phyloP scores from a whole-genome alignment of 2,888 invertebrate genomes.

The Cryptophagus acutangulus region DNA sequence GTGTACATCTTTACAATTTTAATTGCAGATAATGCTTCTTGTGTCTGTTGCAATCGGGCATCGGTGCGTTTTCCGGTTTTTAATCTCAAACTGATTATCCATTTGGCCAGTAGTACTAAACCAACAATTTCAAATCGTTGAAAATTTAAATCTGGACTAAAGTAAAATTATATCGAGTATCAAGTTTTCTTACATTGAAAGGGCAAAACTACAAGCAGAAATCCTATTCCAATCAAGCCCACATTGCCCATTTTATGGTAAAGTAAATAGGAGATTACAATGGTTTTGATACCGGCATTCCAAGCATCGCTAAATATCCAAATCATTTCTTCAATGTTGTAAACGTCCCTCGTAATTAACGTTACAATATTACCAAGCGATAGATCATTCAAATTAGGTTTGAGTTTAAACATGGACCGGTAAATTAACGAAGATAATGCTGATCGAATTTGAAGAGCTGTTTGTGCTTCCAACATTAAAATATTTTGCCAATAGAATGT shows the following conservation, averaged over 20 bases:
- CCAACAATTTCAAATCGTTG: constrained; percentile 9
- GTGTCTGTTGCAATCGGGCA: constrained; percentile 34
- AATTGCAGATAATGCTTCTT: constrained; percentile 36
- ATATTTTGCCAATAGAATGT: constrained; percentile 75
- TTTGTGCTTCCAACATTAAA: constrained; percentile 63
- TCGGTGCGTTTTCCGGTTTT: constrained; percentile 39
- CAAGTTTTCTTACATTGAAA: constrained; percentile 26
- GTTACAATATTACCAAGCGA: constrained; percentile 70
- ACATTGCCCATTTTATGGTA: constrained; percentile 54
- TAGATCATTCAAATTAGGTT: neutral
- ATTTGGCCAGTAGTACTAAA: constrained; percentile 25
- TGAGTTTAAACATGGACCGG: constrained; percentile 36
- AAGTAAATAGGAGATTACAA: constrained; percentile 75
- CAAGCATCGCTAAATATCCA: constrained; percentile 86
- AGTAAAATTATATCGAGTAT: too few relatives aligned
- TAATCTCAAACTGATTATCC: constrained; percentile 26
- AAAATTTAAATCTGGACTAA: neutral
- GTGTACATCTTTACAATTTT: constrained; percentile 39
- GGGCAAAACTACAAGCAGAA: constrained; percentile 41
- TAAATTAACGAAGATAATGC: constrained; percentile 79
- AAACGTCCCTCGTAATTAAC: constrained; percentile 87
- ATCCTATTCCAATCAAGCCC: constrained; percentile 52
- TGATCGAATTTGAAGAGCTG: constrained; percentile 76
- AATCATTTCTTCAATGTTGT: constrained; percentile 80
- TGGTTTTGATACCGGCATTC: constrained; percentile 81